Evolutionary conservation across 2,797 vertebrate species (phyloP).

Genomic region (Pseudotriccus pelzelni): DNA sequence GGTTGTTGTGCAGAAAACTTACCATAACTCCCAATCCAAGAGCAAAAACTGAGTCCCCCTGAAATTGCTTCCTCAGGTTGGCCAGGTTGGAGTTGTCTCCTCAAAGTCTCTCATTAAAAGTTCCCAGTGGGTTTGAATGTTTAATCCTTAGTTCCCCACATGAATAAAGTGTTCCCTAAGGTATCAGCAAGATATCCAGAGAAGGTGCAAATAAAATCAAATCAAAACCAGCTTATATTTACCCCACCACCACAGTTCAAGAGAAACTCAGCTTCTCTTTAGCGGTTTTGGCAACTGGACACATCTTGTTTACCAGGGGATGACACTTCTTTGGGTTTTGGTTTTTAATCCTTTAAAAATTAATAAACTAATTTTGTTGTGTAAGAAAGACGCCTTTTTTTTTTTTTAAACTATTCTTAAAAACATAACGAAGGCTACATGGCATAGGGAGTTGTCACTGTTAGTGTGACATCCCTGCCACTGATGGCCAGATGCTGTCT

Average conservation of each 20-base stretch:
- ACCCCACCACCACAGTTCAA: neutral
- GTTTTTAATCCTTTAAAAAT: neutral
- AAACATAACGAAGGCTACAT: neutral
- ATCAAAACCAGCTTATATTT: neutral
- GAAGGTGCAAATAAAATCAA: neutral
- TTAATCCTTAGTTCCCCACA: neutral
- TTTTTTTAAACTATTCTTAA: neutral
- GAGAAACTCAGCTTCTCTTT: neutral
- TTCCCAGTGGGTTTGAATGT: neutral
- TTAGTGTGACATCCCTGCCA: neutral
- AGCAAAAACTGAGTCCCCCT: neutral
- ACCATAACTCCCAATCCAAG: neutral
- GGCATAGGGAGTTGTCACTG: neutral
- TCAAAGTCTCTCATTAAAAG: neutral
- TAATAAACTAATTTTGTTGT: neutral
- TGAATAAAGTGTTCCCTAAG: neutral
- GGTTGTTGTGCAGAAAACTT: neutral
- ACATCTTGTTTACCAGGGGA: neutral
- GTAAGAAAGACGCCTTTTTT: neutral
- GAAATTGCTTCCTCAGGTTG: neutral
- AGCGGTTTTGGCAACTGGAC: neutral
- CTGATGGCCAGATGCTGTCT: neutral
- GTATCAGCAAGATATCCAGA: neutral
- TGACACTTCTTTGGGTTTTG: neutral
- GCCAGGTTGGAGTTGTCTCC: neutral